These are phyloP conservation scores for Osmerus eperlanus DNA, from an alignment of 2,113 vertebrate genomes.

Conservation along the genomic window DNA sequence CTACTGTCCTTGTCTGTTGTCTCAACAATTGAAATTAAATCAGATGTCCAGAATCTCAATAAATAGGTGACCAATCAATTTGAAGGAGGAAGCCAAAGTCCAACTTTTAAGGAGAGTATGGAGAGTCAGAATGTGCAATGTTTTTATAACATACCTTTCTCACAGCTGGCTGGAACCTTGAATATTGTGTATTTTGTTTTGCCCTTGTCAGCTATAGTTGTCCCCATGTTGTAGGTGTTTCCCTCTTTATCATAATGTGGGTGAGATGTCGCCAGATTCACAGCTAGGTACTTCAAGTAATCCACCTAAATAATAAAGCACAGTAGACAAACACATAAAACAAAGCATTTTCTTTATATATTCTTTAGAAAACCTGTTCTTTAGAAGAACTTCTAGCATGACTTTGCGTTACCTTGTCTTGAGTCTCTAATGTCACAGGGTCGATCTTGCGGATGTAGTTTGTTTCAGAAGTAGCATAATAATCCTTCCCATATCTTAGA, in stretches of 20 bases:
- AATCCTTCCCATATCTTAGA: constrained; percentile 87
- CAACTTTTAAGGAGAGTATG: too few species aligned
- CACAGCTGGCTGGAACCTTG: constrained; percentile 77
- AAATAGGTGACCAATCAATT: too few species aligned
- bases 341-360: neutral
- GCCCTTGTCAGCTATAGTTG: constrained; percentile 87
- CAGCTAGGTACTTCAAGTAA: constrained; percentile 81
- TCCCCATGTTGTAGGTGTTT: constrained; percentile 89
- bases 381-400: neutral
- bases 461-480: constrained; percentile 87
- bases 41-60: too few species aligned
- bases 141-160: constrained; percentile 65
- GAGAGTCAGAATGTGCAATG: too few species aligned
- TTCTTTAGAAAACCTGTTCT: neutral
- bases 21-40: too few species aligned
- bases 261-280: constrained; percentile 83
- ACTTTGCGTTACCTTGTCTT: constrained; percentile 82
- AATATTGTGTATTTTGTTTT: constrained; percentile 89
- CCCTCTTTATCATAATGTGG: constrained; percentile 91
- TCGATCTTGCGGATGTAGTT: constrained; percentile 93
- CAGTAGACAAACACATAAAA: neutral
- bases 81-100: too few species aligned
- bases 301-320: constrained; percentile 75
- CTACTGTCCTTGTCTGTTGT: too few species aligned
- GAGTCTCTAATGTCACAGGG: constrained; percentile 82